Evolutionary conservation across 2,113 vertebrate genomes (phyloP).

Genomic region (Pangasianodon hypophthalmus): DNA sequence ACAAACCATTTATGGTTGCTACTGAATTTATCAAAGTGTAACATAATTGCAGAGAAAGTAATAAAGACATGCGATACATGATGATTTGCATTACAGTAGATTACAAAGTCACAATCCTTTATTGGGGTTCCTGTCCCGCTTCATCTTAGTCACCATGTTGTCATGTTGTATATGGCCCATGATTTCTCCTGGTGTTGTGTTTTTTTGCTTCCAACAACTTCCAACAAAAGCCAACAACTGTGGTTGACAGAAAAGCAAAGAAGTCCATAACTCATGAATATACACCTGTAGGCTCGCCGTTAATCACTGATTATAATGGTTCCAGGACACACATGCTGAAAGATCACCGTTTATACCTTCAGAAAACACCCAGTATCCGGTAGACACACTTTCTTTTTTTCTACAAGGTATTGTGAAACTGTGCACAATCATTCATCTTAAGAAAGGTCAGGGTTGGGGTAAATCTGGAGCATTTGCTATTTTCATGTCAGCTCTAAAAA

Average conservation of each 20-base stretch:
- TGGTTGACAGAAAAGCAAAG: not conserved
- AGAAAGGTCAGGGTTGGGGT: not conserved
- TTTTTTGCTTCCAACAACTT: not conserved
- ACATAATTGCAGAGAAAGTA: not conserved
- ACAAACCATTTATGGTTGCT: not conserved
- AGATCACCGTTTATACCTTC: not conserved
- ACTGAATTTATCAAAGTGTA: not conserved
- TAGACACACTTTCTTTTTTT: not conserved
- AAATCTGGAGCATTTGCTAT: not conserved
- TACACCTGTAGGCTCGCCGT: not conserved
- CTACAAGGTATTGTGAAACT: not conserved
- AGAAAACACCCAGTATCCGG: not conserved
- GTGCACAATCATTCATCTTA: not conserved
- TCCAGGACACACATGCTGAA: not conserved
- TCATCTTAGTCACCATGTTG: not conserved
- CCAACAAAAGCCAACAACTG: not conserved
- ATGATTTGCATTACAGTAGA: not conserved
- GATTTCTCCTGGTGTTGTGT: not conserved
- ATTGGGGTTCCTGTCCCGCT: not conserved
- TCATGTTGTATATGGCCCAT: not conserved
- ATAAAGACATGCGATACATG: not conserved
- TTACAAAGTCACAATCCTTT: not conserved
- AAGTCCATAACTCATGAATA: not conserved
- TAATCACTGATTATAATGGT: not conserved
- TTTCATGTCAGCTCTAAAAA: not conserved